phyloP scores from a whole-genome alignment of 1,140 invertebrate genomes.

The Drosophila bocqueti region DNA sequence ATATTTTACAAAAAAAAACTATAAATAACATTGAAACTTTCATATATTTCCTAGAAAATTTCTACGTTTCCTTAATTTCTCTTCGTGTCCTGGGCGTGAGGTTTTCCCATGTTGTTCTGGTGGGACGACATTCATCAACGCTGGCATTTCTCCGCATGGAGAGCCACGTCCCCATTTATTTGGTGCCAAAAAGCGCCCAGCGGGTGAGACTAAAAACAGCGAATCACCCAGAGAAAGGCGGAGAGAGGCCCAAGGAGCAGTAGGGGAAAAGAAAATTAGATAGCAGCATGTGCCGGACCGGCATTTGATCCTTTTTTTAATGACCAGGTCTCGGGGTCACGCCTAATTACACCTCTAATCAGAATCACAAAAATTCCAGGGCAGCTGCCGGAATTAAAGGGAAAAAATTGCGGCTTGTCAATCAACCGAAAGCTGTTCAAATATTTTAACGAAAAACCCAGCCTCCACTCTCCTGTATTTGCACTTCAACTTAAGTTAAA shows the following conservation, averaged over 20 bases:
- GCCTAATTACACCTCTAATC: constrained; percentile 80
- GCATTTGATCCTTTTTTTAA: constrained; percentile 74
- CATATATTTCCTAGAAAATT: not conserved
- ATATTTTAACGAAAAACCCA: constrained; percentile 59
- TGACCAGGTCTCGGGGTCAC: constrained; percentile 24
- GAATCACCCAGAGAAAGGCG: constrained; percentile 11
- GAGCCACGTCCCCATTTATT: constrained; percentile 46
- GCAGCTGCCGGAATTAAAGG: constrained; percentile 29
- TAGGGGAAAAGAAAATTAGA: constrained; percentile 63
- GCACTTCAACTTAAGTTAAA: constrained; percentile 65
- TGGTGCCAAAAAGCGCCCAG: constrained; percentile 43
- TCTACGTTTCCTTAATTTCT: not conserved
- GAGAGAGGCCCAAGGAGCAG: constrained; percentile 26
- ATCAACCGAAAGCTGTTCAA: constrained; percentile 70
- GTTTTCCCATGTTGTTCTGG: constrained; percentile 38
- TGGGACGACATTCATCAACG: constrained; percentile 41
- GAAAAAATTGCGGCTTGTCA: constrained; percentile 60
- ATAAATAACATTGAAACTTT: not conserved
- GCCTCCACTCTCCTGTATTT: constrained; percentile 56
- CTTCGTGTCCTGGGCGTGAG: constrained; percentile 2
- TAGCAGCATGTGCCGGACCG: constrained; percentile 55
- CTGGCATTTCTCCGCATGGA: constrained; percentile 40
- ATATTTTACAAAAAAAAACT: too few species aligned
- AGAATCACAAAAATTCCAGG: constrained; percentile 32
- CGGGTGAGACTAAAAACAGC: constrained; percentile 29